Conservation (phyloP, 1,140 invertebrate species). For the Drosophila simulans region DNA sequence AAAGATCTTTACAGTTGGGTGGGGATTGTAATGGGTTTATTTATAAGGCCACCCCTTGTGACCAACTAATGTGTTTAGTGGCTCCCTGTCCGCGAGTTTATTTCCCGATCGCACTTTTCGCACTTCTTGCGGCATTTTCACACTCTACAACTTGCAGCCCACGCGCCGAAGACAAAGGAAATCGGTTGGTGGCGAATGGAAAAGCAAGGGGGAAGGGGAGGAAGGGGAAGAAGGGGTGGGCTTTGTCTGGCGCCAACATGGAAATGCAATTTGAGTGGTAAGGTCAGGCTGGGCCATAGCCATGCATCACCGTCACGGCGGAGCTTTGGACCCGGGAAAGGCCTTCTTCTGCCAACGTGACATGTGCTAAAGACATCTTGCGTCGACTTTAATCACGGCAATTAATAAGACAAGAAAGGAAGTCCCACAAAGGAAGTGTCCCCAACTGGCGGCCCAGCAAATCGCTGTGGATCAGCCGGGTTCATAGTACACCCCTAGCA, state of each 20-base stretch:
- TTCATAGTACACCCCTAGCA: not conserved
- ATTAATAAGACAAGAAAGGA: constrained; percentile 65
- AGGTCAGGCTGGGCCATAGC: constrained; percentile 70
- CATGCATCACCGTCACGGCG: constrained; percentile 43
- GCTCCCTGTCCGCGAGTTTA: not conserved
- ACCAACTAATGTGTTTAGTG: constrained; percentile 21
- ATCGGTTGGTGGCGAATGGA: not conserved
- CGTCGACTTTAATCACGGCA: constrained; percentile 70
- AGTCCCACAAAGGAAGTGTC: constrained; percentile 61
- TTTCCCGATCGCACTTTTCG: constrained; percentile 19
- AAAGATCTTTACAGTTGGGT: constrained; percentile 32
- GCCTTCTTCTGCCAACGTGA: constrained; percentile 38
- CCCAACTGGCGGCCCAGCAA: constrained; percentile 13
- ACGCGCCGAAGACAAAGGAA: constrained; percentile 38
- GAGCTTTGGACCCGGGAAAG: constrained; percentile 50
- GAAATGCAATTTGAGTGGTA: constrained; percentile 74
- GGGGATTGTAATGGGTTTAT: constrained; percentile 41
- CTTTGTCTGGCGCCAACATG: constrained; percentile 75
- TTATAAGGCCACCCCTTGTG: constrained; percentile 15
- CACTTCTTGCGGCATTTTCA: constrained; percentile 42
- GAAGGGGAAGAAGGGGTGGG: constrained; percentile 7
- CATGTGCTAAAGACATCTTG: constrained; percentile 74
- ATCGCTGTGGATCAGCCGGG: constrained; percentile 27
- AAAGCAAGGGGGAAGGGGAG: not conserved
- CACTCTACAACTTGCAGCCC: constrained; percentile 32